phyloP scores from a whole-genome alignment of 1,140 invertebrate genomes.

The Holcopasites calliopsidis region DNA sequence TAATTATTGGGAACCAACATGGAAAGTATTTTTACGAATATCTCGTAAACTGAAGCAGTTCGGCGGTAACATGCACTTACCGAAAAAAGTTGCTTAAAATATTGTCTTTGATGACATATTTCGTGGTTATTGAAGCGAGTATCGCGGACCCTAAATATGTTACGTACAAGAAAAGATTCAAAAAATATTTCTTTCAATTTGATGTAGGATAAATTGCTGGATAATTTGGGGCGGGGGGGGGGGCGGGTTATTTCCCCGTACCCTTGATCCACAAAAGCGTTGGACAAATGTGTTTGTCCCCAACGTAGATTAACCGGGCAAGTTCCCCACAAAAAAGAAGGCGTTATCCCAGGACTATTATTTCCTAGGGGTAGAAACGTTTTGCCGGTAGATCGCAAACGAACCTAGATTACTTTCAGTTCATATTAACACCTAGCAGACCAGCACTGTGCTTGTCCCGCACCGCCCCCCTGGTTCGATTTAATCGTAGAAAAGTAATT shows the following conservation, averaged over 20 bases:
- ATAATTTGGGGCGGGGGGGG: neutral
- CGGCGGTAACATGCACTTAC: too few relatives aligned
- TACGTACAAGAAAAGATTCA: neutral
- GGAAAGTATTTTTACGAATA: too few relatives aligned
- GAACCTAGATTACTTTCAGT: constrained; percentile 41
- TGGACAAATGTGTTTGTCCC: neutral
- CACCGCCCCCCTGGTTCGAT: constrained; percentile 15
- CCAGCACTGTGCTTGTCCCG: neutral
- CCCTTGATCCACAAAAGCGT: neutral
- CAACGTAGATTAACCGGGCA: neutral
- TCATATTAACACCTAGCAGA: constrained; percentile 30
- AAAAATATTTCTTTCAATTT: too few relatives aligned
- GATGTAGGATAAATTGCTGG: neutral
- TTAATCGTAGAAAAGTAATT: constrained; percentile 42
- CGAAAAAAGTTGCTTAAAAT: too few relatives aligned
- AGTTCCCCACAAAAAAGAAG: constrained; percentile 11
- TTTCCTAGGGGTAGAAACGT: constrained; percentile 15
- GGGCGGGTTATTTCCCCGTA: neutral
- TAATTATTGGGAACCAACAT: too few relatives aligned
- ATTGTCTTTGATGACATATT: too few relatives aligned
- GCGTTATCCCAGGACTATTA: constrained; percentile 19
- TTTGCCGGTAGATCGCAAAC: constrained; percentile 7
- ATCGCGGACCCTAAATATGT: too few relatives aligned
- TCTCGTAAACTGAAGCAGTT: too few relatives aligned
- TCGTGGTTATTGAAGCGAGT: too few relatives aligned